phyloP scores from a whole-genome alignment of 2,113 vertebrate genomes.

The Sebastes fasciatus region DNA sequence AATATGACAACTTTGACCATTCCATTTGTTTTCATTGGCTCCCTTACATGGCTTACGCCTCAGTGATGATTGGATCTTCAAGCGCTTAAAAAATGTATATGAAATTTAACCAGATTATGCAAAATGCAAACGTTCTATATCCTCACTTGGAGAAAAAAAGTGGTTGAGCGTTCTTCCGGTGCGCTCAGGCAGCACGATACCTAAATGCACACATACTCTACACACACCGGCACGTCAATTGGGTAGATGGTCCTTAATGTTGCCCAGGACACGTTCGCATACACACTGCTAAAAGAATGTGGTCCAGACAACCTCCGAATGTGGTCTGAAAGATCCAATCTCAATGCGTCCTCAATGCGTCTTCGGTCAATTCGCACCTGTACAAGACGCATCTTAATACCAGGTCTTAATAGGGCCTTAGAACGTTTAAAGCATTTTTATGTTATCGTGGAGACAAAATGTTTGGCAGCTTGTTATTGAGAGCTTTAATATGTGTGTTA shows the following conservation, averaged over 20 bases:
- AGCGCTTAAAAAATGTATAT: background rate
- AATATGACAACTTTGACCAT: background rate
- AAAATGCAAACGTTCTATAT: background rate
- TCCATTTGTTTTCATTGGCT: background rate
- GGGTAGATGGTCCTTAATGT: too few relatives aligned
- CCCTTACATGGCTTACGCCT: too few relatives aligned
- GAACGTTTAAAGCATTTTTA: background rate
- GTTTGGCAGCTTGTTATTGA: slow-evolving; percentile 25
- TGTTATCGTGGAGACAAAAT: slow-evolving; percentile 1
- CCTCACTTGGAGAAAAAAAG: background rate
- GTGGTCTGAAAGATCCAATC: background rate
- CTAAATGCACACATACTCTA: too few relatives aligned
- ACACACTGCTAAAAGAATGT: background rate
- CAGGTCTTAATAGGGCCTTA: background rate
- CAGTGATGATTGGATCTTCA: too few relatives aligned
- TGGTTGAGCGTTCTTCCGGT: background rate
- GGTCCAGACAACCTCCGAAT: background rate
- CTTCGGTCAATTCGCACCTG: background rate
- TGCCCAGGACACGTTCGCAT: background rate
- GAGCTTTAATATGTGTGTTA: slow-evolving; percentile 16
- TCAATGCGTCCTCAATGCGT: background rate
- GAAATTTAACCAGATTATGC: background rate
- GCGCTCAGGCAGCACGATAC: too few relatives aligned
- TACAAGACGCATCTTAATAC: background rate
- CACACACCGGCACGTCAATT: too few relatives aligned